Base-by-base conservation (phyloP, 1,140 invertebrate genomes). In the Musca vetustissima region DNA sequence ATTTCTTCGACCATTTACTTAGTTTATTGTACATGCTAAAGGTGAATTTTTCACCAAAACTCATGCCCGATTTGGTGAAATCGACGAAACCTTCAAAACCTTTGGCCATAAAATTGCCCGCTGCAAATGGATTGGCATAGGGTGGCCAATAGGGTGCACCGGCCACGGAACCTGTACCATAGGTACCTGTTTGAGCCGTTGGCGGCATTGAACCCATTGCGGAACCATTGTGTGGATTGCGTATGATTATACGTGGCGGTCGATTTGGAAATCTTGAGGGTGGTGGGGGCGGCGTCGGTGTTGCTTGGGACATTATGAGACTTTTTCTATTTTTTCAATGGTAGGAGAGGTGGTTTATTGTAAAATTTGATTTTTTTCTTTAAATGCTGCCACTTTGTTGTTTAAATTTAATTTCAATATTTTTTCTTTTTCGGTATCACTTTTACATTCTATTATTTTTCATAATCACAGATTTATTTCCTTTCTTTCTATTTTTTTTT, bases 21-120 rank as follows among this genome's bases (percentile, higher is more conserved):
- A 93, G 83, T 83, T 91, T 93, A 70, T 89, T 89, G 75, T 93
- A 92, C 57, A 92, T 81, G 87, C 91, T 93, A 75, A 89, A 92
- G 0, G 90, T 90, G 69, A 88, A 88, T 77, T 93, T 93, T 82
- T 94, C 92, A 17, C 93, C 93, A 24, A 89, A 87, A 80, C 91
- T 92, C 68, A 94, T 83, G 21, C 92, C 92, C 9, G 90, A 90
- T 75, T 92, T 93, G 2, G 91, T 92, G 77, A 92, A 88, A 77
- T 92, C 90, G 73, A 89, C 90, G 73, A 93, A 88, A 2, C 89
- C 90, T 65, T 89, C 88, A 69, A 92, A 90, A 70, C 91, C 90
- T 66, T 90, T 88, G 74, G 91, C 90, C 81, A 92, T 88, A 74
- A 91, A 92, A 50, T 90, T 89, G 7, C 89, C 89, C 0, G 89